Percentiles rank a stretch among this genome's conserved stretches.
Evolutionary conservation across 2,888 invertebrate genomes (phyloP).

Genomic region (Hipparchia sbordonii): DNA sequence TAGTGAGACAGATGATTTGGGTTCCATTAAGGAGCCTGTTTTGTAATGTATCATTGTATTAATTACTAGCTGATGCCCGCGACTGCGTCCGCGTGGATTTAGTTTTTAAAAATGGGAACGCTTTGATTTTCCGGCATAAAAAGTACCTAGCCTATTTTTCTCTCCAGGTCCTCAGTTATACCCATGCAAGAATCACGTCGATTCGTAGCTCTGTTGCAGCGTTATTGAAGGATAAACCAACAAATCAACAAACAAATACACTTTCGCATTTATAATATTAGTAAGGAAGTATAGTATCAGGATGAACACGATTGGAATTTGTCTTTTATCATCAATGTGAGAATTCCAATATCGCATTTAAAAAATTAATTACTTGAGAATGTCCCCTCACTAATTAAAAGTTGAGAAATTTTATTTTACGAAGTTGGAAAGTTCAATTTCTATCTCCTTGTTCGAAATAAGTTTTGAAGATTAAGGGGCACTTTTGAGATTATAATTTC

Average conservation of each 20-base stretch:
- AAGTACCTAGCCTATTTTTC: no score
- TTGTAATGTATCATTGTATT: not conserved
- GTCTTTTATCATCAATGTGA: not conserved
- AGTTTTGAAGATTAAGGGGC: conserved; percentile 23
- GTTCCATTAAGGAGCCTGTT: not conserved
- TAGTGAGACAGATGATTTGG: not conserved
- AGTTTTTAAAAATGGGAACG: no score
- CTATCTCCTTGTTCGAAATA: conserved; percentile 13
- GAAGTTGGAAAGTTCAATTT: conserved; percentile 10
- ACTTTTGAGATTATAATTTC: conserved; percentile 24
- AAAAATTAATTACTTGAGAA: not conserved
- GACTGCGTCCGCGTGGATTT: no score
- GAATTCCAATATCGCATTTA: not conserved
- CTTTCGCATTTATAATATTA: no score
- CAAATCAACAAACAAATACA: no score
- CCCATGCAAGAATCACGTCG: no score
- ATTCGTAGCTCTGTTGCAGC: no score
- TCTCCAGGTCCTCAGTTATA: no score
- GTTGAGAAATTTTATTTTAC: conserved; percentile 13
- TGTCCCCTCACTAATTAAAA: conserved; percentile 4
- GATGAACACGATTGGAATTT: not conserved
- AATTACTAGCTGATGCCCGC: no score
- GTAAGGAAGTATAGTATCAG: no score
- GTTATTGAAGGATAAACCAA: no score
- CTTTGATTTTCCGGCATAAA: no score